These are phyloP conservation scores for Anomalospiza imberbis DNA, from an alignment of 2,797 vertebrate genomes.

Conservation along the genomic window DNA sequence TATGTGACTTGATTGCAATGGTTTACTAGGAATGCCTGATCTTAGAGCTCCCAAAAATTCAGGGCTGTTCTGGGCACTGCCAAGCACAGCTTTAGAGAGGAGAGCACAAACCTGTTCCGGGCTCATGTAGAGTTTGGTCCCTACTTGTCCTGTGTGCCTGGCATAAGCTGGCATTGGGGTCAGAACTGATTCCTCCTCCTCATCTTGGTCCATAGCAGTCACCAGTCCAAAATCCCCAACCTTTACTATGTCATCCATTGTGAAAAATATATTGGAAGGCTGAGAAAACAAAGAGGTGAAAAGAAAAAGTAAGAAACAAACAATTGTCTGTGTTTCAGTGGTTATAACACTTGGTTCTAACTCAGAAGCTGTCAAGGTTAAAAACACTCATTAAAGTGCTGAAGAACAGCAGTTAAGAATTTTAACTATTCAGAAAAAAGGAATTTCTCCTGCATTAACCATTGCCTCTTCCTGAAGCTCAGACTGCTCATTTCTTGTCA, in stretches of 20 bases:
- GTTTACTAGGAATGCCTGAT: not conserved
- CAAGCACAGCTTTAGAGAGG: not conserved
- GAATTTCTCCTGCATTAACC: not conserved
- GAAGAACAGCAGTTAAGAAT: not conserved
- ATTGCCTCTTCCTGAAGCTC: not conserved
- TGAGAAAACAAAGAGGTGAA: conserved; percentile 52
- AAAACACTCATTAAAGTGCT: not conserved
- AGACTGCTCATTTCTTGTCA: not conserved
- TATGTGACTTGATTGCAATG: not conserved
- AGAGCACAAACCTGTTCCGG: conserved; percentile 89
- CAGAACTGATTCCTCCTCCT: conserved; percentile 85
- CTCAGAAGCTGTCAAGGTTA: not conserved
- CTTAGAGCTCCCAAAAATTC: not conserved
- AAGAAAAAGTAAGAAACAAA: not conserved
- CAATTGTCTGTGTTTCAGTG: not conserved
- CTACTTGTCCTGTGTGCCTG: conserved; percentile 96
- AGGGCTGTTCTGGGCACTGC: not conserved
- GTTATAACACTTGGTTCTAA: not conserved
- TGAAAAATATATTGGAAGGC: conserved; percentile 99
- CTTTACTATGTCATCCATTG: conserved; percentile 95
- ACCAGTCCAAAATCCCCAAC: conserved; percentile 97
- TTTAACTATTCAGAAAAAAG: not conserved
- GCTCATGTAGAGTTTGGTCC: conserved; percentile 99
- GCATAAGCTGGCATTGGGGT: conserved; percentile 92
- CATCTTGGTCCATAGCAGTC: conserved; percentile 98